Conservation (phyloP, 2,113 vertebrate species). For the Argyrosomus japonicus region DNA sequence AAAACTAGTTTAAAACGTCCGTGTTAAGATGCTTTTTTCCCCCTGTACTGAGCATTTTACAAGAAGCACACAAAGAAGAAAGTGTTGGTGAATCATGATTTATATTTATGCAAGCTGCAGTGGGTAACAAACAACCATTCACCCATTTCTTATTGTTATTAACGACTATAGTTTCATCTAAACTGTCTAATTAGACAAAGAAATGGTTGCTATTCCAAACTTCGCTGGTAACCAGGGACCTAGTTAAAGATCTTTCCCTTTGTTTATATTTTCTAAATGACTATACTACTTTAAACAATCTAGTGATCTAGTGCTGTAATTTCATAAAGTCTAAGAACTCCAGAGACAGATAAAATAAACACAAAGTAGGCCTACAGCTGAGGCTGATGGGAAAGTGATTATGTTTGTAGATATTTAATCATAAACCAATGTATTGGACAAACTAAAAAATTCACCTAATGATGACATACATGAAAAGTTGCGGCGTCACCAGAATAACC, state of each 20-base stretch:
- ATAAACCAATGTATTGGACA: neutral
- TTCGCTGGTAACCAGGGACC: neutral
- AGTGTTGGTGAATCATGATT: neutral
- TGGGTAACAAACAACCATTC: neutral
- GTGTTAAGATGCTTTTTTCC: neutral
- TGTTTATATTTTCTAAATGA: too few species aligned
- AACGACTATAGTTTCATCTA: neutral
- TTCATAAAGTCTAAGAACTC: too few species aligned
- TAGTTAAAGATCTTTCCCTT: neutral
- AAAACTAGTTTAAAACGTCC: slow-evolving; percentile 78
- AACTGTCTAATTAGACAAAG: too few species aligned
- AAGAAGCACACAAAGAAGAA: neutral
- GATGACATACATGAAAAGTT: neutral
- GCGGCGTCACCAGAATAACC: neutral
- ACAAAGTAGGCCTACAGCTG: neutral
- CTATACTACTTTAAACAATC: neutral
- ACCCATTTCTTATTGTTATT: neutral
- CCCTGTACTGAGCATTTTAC: neutral
- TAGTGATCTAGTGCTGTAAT: neutral
- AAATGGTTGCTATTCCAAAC: neutral
- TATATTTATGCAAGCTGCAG: neutral
- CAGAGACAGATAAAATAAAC: neutral
- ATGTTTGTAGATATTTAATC: neutral
- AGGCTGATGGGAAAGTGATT: neutral
- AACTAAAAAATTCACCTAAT: too few species aligned